Percentiles rank a stretch among this genome's conserved stretches.
phyloP scores from a whole-genome alignment of 53 echinoderm and acorn worm genomes.

The Paracentrotus lividus region DNA sequence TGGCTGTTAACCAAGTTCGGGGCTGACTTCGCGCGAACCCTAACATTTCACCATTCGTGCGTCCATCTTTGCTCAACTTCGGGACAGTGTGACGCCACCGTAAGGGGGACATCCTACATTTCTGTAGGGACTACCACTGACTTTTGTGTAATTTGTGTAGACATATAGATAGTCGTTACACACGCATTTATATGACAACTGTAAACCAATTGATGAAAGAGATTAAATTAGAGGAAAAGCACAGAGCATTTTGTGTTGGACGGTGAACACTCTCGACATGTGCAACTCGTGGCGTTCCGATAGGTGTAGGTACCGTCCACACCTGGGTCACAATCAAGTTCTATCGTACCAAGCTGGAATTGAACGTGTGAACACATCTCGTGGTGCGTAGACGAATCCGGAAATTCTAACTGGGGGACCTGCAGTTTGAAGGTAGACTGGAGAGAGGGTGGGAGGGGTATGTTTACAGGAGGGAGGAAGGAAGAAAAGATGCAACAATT shows the following conservation, averaged over 20 bases:
- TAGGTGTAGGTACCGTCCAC: slow-evolving; percentile 86
- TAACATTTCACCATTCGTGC: too few species aligned
- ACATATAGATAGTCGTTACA: background rate
- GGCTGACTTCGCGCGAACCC: too few species aligned
- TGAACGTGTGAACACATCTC: slow-evolving; percentile 84
- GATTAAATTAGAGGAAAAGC: slow-evolving; percentile 24
- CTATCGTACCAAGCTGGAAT: slow-evolving; percentile 69
- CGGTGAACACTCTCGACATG: slow-evolving; percentile 76
- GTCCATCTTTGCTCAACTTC: too few species aligned
- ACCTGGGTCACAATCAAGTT: slow-evolving; percentile 83
- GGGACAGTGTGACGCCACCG: too few species aligned
- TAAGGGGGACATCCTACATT: too few species aligned
- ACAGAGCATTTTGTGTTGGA: slow-evolving; percentile 83
- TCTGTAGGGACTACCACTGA: too few species aligned
- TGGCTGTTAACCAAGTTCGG: too few species aligned
- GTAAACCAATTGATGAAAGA: background rate
- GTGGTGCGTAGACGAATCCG: slow-evolving; percentile 82
- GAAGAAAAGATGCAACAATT: background rate
- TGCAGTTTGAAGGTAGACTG: slow-evolving; percentile 59
- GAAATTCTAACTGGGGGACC: slow-evolving; percentile 85
- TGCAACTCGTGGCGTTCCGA: slow-evolving; percentile 78
- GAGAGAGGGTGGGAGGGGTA: background rate
- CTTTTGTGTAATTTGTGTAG: background rate
- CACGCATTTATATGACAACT: background rate
- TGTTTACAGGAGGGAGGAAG: background rate